phyloP scores from a whole-genome alignment of 2,797 vertebrate genomes.

The Choloepus didactylus region DNA sequence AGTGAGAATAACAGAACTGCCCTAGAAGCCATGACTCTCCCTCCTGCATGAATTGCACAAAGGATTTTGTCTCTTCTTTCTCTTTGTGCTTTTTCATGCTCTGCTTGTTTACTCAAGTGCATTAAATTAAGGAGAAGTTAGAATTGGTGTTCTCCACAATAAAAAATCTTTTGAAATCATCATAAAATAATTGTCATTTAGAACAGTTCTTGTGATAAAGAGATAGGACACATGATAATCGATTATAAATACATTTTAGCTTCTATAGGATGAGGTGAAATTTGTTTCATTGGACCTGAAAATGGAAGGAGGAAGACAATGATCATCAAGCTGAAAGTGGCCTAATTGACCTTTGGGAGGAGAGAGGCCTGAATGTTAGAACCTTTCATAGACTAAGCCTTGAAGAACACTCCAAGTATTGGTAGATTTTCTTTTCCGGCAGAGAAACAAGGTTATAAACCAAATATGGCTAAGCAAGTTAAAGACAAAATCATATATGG shows the following conservation, averaged over 20 bases:
- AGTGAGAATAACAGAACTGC: background rate
- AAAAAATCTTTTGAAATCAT: conserved; percentile 9
- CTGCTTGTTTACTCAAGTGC: conserved; percentile 41
- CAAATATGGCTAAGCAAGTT: background rate
- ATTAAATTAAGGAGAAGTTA: conserved; percentile 20
- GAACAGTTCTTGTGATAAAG: background rate
- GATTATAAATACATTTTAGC: background rate
- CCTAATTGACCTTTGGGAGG: background rate
- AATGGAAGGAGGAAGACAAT: background rate
- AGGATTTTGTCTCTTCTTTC: background rate
- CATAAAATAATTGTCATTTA: background rate
- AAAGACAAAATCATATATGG: background rate
- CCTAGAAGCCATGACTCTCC: background rate
- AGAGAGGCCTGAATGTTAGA: background rate
- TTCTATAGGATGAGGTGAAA: background rate
- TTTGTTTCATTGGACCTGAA: background rate
- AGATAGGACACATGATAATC: background rate
- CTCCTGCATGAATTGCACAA: background rate
- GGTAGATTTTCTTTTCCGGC: background rate
- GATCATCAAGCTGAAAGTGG: background rate
- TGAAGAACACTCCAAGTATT: background rate
- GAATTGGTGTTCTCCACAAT: background rate
- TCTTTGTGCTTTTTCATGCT: background rate
- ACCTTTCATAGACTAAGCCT: background rate
- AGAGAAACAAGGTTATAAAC: conserved; percentile 45